Evolutionary conservation across 2,888 invertebrate species (phyloP), one percentile per base, ranked within the genome.

Genomic region (Rotaria sp.): DNA sequence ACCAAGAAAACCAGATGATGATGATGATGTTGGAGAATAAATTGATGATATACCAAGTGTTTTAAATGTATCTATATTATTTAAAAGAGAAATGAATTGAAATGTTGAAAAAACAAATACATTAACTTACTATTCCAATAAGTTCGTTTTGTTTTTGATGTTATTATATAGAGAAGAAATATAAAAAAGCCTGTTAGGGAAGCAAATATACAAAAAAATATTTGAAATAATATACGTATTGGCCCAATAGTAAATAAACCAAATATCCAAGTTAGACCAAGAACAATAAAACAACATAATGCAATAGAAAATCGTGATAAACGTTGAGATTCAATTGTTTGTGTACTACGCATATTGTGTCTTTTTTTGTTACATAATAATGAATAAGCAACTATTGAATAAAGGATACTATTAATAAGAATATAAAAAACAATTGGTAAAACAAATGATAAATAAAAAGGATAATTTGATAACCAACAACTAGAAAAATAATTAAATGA

Each of bases 271-370:
- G 90, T 89, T 75, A 90, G 87, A 90, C 90, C 91, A 35, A 91
- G 88, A 10, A 91, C 87, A 55, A 90, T 88, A 88, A 90, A 90
- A 84, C 90, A 89, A 55, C 90, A 89, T 38, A 91, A 88, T 21
- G 90, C 90, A 24, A 90, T 90, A 84, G 89, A 89, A 10, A 91
- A 88, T 86, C 90, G 90, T 8, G 89, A 89, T 87, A 89, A 88
- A 35, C 89, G 89, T 85, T 89, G 88, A 75, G 89, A 88, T 55
- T 88, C 88, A 84, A 89, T 89, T 87, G 93, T 92, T 84, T 93
- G 92, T 88, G 93, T 92, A 86, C 89, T 90, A 0, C 93, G 92
- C 7, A 93, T 92, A 0, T 89, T 89, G 85, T 89, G 88, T 26
- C 89, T 89, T 26, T 45, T 45, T 80, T 80, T 45, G 84, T 90